phyloP scores from a whole-genome alignment of 2,113 vertebrate genomes.

The Gavia stellata region DNA sequence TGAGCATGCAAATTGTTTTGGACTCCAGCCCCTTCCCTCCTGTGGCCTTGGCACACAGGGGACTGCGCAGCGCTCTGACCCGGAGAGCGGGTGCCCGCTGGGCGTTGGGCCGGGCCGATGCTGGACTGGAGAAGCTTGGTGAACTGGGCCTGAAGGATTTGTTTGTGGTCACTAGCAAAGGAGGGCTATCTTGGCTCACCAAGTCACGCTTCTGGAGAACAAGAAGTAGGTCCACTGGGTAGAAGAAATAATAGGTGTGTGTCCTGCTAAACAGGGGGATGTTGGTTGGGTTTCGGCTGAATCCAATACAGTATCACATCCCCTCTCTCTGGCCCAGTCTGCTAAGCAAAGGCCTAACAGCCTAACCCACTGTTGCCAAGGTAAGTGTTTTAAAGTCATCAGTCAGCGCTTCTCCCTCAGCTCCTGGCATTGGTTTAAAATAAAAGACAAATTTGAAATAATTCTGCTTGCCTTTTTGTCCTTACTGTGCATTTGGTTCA shows the following conservation, averaged over 20 bases:
- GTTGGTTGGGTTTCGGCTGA: neutral
- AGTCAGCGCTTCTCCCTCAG: neutral
- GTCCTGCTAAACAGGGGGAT: fast-evolving
- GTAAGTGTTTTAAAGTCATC: neutral
- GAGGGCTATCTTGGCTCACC: neutral
- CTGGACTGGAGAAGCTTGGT: neutral
- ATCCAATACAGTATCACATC: no score
- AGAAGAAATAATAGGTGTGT: neutral
- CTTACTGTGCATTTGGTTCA: neutral
- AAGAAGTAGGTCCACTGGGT: neutral
- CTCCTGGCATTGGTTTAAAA: neutral
- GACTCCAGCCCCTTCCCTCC: neutral
- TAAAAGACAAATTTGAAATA: neutral
- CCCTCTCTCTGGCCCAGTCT: neutral
- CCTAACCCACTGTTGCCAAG: neutral
- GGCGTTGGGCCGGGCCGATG: fast-evolving
- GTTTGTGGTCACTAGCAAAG: neutral
- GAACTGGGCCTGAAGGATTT: neutral
- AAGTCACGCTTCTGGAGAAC: neutral
- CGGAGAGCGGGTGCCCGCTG: fast-evolving
- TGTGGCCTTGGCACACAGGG: neutral
- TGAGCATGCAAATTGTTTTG: neutral
- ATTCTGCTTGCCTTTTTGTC: neutral
- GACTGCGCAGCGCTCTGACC: fast-evolving
- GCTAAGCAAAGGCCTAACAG: neutral